Evolutionary conservation across 1,140 invertebrate genomes (phyloP).

Genomic region (Drosophila parabipectinata): DNA sequence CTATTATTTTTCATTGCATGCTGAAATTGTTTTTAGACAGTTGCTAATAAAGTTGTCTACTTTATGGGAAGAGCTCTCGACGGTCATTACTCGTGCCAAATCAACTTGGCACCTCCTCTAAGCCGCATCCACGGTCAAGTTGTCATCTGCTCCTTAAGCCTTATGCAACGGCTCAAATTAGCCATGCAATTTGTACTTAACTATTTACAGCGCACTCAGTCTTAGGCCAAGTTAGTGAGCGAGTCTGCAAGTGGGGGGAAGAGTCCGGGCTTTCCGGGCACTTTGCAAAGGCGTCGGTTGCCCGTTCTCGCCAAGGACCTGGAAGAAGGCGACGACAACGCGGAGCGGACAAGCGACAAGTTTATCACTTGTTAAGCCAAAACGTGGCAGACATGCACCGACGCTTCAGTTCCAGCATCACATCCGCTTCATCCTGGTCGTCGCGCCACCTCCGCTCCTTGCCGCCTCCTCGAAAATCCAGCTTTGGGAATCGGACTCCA

Average conservation of each 20-base stretch:
- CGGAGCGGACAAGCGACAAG: conserved; percentile 72
- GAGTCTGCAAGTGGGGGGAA: not conserved
- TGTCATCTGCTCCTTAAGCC: conserved; percentile 43
- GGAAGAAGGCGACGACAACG: conserved; percentile 31
- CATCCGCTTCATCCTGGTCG: not conserved
- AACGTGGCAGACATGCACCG: conserved; percentile 55
- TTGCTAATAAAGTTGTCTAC: conserved; percentile 47
- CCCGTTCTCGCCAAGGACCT: conserved; percentile 61
- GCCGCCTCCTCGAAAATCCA: not conserved
- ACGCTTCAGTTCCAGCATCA: conserved; percentile 16
- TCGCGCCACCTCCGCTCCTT: not conserved
- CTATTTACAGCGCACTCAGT: conserved; percentile 56
- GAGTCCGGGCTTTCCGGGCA: conserved; percentile 23
- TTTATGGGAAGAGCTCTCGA: conserved; percentile 45
- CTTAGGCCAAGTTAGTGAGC: not conserved
- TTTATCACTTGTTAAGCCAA: conserved; percentile 69
- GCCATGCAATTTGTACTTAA: conserved; percentile 80
- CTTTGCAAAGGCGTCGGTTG: conserved; percentile 52
- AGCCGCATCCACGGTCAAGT: conserved; percentile 29
- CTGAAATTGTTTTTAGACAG: conserved; percentile 41
- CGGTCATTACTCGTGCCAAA: conserved; percentile 49
- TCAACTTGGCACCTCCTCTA: conserved; percentile 45
- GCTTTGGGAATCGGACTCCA: conserved; percentile 31
- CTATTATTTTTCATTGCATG: conserved; percentile 18
- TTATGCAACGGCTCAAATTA: conserved; percentile 76